A percentile compares a stretch with the other conserved stretches of the same genome.
Evolutionary conservation across 2,888 invertebrate species (phyloP).

Genomic region (Drosophila formosana): DNA sequence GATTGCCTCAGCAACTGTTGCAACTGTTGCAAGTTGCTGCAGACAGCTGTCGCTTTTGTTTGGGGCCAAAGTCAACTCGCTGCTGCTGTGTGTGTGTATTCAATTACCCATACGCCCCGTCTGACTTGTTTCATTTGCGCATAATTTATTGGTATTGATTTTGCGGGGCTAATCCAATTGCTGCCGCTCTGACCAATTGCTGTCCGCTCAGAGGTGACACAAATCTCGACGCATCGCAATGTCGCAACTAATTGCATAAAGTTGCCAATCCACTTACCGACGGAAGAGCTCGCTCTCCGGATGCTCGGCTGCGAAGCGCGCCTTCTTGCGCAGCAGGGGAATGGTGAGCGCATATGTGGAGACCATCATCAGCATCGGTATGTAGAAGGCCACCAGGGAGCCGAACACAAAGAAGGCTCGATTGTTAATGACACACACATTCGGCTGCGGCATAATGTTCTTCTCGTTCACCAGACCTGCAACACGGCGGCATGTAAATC

Average conservation of each 20-base stretch:
- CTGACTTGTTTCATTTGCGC: constrained; percentile 37
- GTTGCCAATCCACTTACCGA: constrained; percentile 76
- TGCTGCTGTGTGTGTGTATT: constrained; percentile 17
- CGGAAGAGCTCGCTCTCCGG: constrained; percentile 88
- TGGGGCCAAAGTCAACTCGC: not conserved
- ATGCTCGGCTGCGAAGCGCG: constrained; percentile 89
- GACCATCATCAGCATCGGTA: constrained; percentile 98
- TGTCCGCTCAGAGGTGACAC: constrained; percentile 48
- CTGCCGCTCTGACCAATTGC: constrained; percentile 10
- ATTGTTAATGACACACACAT: constrained; percentile 93
- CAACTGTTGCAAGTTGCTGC: no score
- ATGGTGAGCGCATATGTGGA: constrained; percentile 96
- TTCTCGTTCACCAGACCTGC: constrained; percentile 90
- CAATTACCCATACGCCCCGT: constrained; percentile 39
- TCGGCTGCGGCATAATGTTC: constrained; percentile 93
- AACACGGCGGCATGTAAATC: not conserved
- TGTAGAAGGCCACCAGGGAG: constrained; percentile 96
- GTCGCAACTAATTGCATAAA: constrained; percentile 57
- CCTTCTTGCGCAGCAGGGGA: constrained; percentile 92
- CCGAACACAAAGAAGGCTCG: constrained; percentile 95
- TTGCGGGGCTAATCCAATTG: constrained; percentile 39
- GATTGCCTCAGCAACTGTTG: constrained; percentile 34
- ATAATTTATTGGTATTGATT: constrained; percentile 69
- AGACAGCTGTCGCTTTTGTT: not conserved
- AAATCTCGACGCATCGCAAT: constrained; percentile 43